Conservation (phyloP, 1,140 invertebrate genomes). For the Atopsyche davidsoni region DNA sequence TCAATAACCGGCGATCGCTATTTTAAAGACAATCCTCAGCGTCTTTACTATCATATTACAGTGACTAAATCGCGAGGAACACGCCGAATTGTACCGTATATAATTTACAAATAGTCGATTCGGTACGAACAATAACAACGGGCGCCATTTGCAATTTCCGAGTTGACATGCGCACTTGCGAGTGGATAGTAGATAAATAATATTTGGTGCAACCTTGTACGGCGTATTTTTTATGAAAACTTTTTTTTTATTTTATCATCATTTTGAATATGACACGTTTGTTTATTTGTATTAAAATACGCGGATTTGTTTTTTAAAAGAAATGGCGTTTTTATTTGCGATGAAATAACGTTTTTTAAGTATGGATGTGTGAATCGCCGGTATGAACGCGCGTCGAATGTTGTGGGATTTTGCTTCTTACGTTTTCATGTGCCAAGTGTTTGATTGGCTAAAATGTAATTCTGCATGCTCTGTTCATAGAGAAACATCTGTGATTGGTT, state of each 20-base stretch:
- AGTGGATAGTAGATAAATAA: constrained; percentile 15
- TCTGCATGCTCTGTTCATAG: constrained; percentile 18
- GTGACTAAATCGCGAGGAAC: constrained; percentile 14
- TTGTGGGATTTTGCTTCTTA: constrained; percentile 5
- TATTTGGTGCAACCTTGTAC: constrained; percentile 16
- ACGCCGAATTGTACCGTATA: constrained; percentile 31
- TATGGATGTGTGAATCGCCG: no score
- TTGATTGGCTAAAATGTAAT: constrained; percentile 20
- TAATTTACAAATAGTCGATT: constrained; percentile 51
- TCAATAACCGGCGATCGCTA: constrained; percentile 41
- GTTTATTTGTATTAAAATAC: no score
- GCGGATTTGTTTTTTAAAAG: no score
- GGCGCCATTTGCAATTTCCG: constrained; percentile 53
- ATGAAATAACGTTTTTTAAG: no score
- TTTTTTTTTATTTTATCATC: no score
- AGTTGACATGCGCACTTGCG: constrained; percentile 50
- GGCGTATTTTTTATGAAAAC: constrained; percentile 6
- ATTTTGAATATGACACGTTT: no score
- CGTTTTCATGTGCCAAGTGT: constrained; percentile 17
- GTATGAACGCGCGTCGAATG: constrained; percentile 11
- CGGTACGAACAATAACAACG: constrained; percentile 53
- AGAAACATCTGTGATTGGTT: constrained; percentile 19
- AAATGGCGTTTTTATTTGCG: no score
- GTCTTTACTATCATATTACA: constrained; percentile 21
- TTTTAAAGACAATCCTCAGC: constrained; percentile 17